Evolutionary conservation across 2,888 invertebrate genomes (phyloP), one percentile per base, ranked within the genome.

Genomic region (Cheiracanthium punctorium): DNA sequence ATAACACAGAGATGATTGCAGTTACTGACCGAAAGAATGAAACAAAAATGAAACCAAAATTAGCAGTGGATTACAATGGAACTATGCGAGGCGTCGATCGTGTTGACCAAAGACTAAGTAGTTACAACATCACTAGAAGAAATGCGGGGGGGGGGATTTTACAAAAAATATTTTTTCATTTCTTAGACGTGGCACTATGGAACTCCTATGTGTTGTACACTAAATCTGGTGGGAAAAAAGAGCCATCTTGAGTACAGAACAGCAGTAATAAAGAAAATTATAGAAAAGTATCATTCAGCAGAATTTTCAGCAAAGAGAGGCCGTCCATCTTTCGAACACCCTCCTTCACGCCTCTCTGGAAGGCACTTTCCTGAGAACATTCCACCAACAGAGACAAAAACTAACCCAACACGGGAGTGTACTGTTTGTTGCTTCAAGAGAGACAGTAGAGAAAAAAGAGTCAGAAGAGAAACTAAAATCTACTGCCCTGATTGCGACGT

Each of bases 181-280:
- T 72, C 48, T 73, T 48, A 10, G 17, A 52, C 58, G 37, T 88
- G 89, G 70, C 52, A 48, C 67, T 76, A 32, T 65, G 37, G 5
- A 76, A 33, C 37, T 76, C 64, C 64, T 74, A 64, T 37, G 65
- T 65, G 17, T 76, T 65, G 41, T 65, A 76, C 43, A 10, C 41
- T 65, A 76, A 76, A 76, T 41, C 64, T 65, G 41, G 48, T 12
- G 48, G 65, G 48, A 37, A 32, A 41, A 32, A 30, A 43, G 72
- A 64, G 69, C 37, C 30, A 32, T 30, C 33, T 80, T 32, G 24
- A 74, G 14, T 37, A 69, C 30, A 41, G 20, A 43, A 64, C 71
- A n/a, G 12, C 24, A 33, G 24, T 74, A 69, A 30, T 17, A 70
- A 28, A 29, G 32, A 48, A 75, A 74, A 41, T 58, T 32, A 64